Percentiles rank a stretch among this genome's conserved stretches.
phyloP scores from a whole-genome alignment of 2,797 vertebrate genomes.

The Pantherophis alleghaniensis region DNA sequence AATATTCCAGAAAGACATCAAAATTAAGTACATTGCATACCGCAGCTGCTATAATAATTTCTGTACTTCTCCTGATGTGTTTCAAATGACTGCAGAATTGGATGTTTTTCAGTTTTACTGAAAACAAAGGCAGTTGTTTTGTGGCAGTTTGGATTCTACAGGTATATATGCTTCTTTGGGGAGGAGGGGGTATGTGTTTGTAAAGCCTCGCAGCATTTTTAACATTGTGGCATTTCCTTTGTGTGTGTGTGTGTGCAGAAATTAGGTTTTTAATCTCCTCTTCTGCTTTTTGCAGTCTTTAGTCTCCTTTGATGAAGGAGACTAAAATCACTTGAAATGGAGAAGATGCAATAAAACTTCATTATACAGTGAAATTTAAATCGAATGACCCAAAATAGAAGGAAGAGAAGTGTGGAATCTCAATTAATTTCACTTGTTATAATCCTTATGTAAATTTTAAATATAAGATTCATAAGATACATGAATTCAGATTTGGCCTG shows the following conservation, averaged over 20 bases:
- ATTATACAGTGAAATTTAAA: background rate
- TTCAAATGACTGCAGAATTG: background rate
- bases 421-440: background rate
- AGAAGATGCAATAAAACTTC: background rate
- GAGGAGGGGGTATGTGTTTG: no score
- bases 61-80: background rate
- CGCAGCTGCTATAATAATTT: background rate
- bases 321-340: background rate
- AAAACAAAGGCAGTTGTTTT: background rate
- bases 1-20: background rate
- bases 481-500: background rate
- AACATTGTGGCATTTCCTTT: background rate
- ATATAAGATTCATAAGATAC: background rate
- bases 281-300: background rate
- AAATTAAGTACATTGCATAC: background rate
- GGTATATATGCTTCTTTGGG: background rate
- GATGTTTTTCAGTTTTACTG: background rate
- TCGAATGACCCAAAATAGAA: background rate
- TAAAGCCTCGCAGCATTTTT: background rate
- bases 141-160: background rate
- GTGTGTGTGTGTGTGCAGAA: background rate
- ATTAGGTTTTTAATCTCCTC: background rate
- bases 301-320: background rate
- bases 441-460: background rate
- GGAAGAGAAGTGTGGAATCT: background rate